Conservation (phyloP, 2,113 vertebrate species). For the Neolamprologus hecqui region DNA sequence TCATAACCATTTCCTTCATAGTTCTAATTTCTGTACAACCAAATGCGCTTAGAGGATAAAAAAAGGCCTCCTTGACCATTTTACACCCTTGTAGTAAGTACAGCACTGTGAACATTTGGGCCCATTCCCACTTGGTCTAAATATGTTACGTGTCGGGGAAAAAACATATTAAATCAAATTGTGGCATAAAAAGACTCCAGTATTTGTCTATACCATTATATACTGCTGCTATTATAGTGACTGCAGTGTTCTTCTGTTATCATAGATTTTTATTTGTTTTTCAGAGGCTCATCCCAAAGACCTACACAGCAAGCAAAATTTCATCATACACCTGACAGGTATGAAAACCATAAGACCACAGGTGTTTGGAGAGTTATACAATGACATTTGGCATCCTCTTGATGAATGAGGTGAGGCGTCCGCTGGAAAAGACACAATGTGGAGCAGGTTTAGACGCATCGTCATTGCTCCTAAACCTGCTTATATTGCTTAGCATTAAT, state of each 20-base stretch:
- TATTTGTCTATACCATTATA: not conserved
- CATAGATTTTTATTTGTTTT: not conserved
- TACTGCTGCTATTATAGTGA: not conserved
- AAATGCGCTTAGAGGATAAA: not conserved
- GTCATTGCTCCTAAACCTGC: not conserved
- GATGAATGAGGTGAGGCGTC: not conserved
- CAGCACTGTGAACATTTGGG: not conserved
- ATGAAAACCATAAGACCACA: not conserved
- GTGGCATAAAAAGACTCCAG: not conserved
- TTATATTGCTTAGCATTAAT: not conserved
- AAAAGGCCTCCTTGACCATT: not conserved
- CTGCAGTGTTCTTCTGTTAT: not conserved
- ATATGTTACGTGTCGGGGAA: not conserved
- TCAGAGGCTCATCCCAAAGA: conserved; percentile 84
- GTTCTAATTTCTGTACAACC: not conserved
- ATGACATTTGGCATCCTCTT: not conserved
- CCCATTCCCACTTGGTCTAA: not conserved
- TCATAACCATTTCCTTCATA: not conserved
- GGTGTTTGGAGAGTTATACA: not conserved
- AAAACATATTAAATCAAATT: not conserved
- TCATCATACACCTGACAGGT: conserved; percentile 92
- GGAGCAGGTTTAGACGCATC: not conserved
- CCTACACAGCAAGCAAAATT: conserved; percentile 84
- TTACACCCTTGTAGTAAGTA: not conserved
- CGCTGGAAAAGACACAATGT: not conserved